A percentile compares a stretch with the other conserved stretches of the same genome.
Conservation (phyloP, 1,140 invertebrate species). For the Charaxes varanes region DNA sequence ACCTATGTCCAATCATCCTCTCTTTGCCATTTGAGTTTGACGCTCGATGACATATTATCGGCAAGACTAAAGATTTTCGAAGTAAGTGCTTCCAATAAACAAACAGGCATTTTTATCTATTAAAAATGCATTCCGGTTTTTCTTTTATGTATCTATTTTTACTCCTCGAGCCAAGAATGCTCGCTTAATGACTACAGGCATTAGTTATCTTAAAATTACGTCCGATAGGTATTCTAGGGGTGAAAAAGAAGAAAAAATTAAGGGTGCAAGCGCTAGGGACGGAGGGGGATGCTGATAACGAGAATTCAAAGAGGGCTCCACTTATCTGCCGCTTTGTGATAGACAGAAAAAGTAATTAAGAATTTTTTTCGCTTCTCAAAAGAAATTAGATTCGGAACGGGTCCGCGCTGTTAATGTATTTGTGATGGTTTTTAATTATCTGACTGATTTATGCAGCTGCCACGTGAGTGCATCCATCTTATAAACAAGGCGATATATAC, state of each 20-base stretch:
- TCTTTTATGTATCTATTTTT: slow-evolving; percentile 36
- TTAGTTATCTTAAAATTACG: slow-evolving; percentile 68
- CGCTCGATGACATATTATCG: no score
- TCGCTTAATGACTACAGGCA: slow-evolving; percentile 58
- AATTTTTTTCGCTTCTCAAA: slow-evolving; percentile 50
- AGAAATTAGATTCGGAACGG: slow-evolving; percentile 51
- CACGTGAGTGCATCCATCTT: no score
- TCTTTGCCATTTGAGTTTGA: no score
- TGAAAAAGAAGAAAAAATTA: slow-evolving; percentile 39
- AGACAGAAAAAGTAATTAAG: slow-evolving; percentile 66
- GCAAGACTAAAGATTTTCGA: no score
- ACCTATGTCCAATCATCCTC: no score
- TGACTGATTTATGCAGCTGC: slow-evolving; percentile 26
- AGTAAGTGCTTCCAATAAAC: slow-evolving; percentile 5
- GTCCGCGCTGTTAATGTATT: slow-evolving; percentile 39
- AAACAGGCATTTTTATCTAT: slow-evolving; percentile 23
- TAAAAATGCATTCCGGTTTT: slow-evolving; percentile 62
- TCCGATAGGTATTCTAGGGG: slow-evolving; percentile 52
- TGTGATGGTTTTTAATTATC: slow-evolving; percentile 48
- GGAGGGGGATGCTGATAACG: slow-evolving; percentile 45
- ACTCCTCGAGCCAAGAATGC: slow-evolving; percentile 25
- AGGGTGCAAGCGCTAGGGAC: slow-evolving; percentile 38
- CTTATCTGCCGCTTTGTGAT: slow-evolving; percentile 59
- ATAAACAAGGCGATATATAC: no score
- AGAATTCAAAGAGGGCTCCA: slow-evolving; percentile 42